Evolutionary conservation across 53 echinoderm and acorn worm genomes (phyloP).

Genomic region (Paracentrotus lividus): DNA sequence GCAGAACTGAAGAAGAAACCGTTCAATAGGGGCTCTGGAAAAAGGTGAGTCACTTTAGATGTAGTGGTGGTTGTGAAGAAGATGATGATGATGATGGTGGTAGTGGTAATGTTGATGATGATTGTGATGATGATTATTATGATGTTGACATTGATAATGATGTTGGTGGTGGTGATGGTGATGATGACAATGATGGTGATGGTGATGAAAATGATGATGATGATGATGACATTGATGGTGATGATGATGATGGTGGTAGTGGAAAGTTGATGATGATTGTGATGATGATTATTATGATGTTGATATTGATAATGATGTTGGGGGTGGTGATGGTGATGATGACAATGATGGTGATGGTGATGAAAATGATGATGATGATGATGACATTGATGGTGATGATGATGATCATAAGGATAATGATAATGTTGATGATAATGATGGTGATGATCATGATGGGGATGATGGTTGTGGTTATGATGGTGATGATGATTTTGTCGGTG

Average conservation of each 20-base stretch:
- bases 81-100: not conserved
- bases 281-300: constrained; percentile 10
- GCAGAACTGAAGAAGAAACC: constrained; percentile 96
- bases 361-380: constrained; percentile 12
- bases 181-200: not conserved
- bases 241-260: not conserved
- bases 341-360: not conserved
- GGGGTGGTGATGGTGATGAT: not conserved
- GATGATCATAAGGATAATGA: too few relatives aligned
- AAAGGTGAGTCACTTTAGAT: constrained; percentile 76
- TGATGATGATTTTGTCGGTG: not conserved
- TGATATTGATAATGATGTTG: not conserved
- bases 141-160: not conserved
- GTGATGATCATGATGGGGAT: not conserved
- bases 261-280: not conserved
- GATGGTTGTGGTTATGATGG: not conserved
- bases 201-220: not conserved
- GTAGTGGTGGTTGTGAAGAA: too few relatives aligned
- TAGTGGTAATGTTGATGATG: not conserved
- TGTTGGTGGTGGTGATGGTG: not conserved
- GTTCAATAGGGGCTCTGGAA: constrained; percentile 90
- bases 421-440: not conserved
- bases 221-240: not conserved
- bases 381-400: too few relatives aligned
- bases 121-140: not conserved